Evolutionary conservation across 2,888 invertebrate species (phyloP), one percentile per base, ranked within the genome.

Genomic region (Operophtera brumata): DNA sequence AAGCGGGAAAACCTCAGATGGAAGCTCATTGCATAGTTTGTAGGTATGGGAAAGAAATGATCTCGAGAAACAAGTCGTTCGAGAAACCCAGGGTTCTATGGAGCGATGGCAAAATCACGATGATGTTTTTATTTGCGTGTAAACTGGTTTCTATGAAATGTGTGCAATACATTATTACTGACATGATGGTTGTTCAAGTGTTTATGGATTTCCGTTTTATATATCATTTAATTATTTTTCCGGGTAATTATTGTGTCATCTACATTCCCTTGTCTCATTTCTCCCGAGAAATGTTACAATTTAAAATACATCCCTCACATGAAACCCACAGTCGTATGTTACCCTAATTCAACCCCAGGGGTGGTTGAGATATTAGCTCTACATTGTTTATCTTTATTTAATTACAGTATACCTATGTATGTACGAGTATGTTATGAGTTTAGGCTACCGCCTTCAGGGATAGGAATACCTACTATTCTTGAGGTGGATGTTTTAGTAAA

Each of bases 361-460:
- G 35, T 10, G 34, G 40, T 12, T 10, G n/a, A 26, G 9, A 36
- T 49, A 32, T 39, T 32, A 41, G 7, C 40, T 39, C n/a, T 39
- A 37, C 36, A 50, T 50, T 44, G 44, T 50, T 39, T 45, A 44
- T 44, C 30, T 50, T 25, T 37, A 47, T 39, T 49, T 49, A 34
- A 35, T 41, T 42, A 30, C 12, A 43, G 13, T 9, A 26, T 9
- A 35, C 25, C 8, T 35, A 47, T 37, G 28, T 28, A 45, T 26
- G 35, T 26, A 41, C 6, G 11, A 2, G 2, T 20, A 28, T 28
- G n/a, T 34, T 6, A 34, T 34, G 10, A 11, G 34, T 11, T 34
- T 11, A 11, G 11, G n/a, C 30, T 7, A 11, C 34, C n/a, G n/a
- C 34, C 34, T 1, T 10, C n/a, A 5, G 32, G 10, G 32, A n/a